These are phyloP conservation scores for Etheostoma cragini DNA, from an alignment of 2,113 vertebrate species.

Conservation along the genomic window DNA sequence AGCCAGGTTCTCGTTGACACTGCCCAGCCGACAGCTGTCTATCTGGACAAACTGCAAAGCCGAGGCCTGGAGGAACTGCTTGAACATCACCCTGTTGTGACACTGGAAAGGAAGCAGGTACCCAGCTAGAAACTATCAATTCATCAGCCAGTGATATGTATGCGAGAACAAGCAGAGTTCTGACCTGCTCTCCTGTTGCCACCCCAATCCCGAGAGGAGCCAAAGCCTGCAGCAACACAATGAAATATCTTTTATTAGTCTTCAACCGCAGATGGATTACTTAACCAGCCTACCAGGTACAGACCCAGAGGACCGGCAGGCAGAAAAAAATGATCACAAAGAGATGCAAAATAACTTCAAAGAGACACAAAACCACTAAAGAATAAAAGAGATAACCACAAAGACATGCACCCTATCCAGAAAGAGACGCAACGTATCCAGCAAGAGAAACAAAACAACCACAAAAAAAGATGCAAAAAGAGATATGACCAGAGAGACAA, in stretches of 20 bases:
- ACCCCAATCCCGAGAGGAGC: slow-evolving; percentile 83
- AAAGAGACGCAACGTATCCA: not conserved
- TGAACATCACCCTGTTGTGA: slow-evolving; percentile 90
- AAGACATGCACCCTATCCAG: too few relatives aligned
- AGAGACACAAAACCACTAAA: not conserved
- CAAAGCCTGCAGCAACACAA: slow-evolving; percentile 80
- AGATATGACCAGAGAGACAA: too few relatives aligned
- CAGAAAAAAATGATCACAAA: not conserved
- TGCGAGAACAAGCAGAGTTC: not conserved
- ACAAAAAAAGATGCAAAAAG: not conserved
- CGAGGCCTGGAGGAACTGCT: slow-evolving; percentile 88
- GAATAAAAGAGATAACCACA: too few relatives aligned
- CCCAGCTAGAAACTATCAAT: not conserved
- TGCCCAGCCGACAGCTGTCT: slow-evolving; percentile 90
- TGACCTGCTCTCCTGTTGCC: slow-evolving; percentile 87
- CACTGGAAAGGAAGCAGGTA: slow-evolving; percentile 65
- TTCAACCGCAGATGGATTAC: not conserved
- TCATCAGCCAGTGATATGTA: not conserved
- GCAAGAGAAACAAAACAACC: not conserved
- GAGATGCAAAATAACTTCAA: too few relatives aligned
- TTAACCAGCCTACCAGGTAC: not conserved
- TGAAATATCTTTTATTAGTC: slow-evolving; percentile 1
- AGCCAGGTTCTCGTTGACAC: slow-evolving; percentile 90
- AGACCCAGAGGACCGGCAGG: not conserved
- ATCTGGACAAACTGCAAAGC: slow-evolving; percentile 90